Evolutionary conservation across 1,140 invertebrate genomes (phyloP).

Genomic region (Samia ricini): DNA sequence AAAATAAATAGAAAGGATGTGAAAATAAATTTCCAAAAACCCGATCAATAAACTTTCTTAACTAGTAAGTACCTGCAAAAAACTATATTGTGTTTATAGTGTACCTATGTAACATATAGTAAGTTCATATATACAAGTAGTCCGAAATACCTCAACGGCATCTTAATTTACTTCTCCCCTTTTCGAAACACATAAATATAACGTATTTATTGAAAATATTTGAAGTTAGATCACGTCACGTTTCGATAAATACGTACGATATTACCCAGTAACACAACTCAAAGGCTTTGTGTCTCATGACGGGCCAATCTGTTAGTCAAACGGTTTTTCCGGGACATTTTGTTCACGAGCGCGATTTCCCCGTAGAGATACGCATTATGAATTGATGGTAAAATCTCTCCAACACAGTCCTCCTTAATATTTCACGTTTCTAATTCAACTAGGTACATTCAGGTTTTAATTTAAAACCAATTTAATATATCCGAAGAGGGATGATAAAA

Average conservation of each 20-base stretch:
- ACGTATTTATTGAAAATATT: not conserved
- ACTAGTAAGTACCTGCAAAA: no score
- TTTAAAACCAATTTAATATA: no score
- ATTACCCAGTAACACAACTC: conserved; percentile 12
- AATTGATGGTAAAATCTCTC: conserved; percentile 7
- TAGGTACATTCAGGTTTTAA: not conserved
- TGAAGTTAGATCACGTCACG: not conserved
- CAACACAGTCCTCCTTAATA: conserved; percentile 4
- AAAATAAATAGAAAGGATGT: no score
- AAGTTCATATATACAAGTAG: no score
- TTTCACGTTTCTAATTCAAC: not conserved
- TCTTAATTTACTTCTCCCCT: no score
- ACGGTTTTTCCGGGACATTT: conserved; percentile 26
- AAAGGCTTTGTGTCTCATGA: conserved; percentile 19
- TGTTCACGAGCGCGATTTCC: conserved; percentile 13
- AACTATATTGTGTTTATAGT: no score
- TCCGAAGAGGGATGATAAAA: no score
- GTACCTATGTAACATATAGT: no score
- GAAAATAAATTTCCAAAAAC: no score
- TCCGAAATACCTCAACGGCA: no score
- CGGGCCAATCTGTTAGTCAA: conserved; percentile 13
- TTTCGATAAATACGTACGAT: conserved; percentile 5
- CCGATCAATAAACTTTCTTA: no score
- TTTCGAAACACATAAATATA: no score
- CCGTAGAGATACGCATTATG: not conserved